A percentile compares a stretch with the other conserved stretches of the same genome.
These are phyloP conservation scores for Thunnus thynnus DNA, from an alignment of 2,113 vertebrate genomes.

Conservation along the genomic window DNA sequence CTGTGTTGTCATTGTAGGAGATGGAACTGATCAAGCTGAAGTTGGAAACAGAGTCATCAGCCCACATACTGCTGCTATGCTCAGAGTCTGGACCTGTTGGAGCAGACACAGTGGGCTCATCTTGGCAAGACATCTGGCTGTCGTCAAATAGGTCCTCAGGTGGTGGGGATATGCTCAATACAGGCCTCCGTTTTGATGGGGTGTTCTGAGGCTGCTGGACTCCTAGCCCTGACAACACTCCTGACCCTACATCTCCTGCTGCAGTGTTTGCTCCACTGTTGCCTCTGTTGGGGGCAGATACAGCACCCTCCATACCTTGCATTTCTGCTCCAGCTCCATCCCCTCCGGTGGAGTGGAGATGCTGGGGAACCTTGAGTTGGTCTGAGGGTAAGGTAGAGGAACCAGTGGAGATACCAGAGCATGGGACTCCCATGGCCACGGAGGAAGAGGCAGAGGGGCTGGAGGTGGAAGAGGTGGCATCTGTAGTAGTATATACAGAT, in stretches of 20 bases:
- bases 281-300: conserved; percentile 62
- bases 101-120: conserved; percentile 86
- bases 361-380: conserved; percentile 94
- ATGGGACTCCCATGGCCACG: conserved; percentile 94
- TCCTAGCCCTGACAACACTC: conserved; percentile 60
- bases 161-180: conserved; percentile 97
- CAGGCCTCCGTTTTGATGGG: conserved; percentile 95
- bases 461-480: conserved; percentile 97
- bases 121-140: conserved; percentile 99
- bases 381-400: conserved; percentile 93
- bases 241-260: conserved; percentile 67
- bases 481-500: conserved; percentile 95
- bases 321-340: conserved; percentile 86
- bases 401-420: conserved; percentile 93
- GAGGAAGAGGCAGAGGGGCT: conserved; percentile 89
- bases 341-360: conserved; percentile 91
- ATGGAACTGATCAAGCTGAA: conserved; percentile 98
- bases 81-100: conserved; percentile 90
- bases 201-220: conserved; percentile 90
- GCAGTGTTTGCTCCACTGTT: conserved; percentile 59
- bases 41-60: conserved; percentile 98
- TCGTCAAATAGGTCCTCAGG: conserved; percentile 98
- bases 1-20: conserved; percentile 99
- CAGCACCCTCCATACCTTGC: conserved; percentile 76
- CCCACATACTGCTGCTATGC: conserved; percentile 99